Evolutionary conservation across 2,113 vertebrate genomes (phyloP).

Genomic region (Anguilla rostrata): DNA sequence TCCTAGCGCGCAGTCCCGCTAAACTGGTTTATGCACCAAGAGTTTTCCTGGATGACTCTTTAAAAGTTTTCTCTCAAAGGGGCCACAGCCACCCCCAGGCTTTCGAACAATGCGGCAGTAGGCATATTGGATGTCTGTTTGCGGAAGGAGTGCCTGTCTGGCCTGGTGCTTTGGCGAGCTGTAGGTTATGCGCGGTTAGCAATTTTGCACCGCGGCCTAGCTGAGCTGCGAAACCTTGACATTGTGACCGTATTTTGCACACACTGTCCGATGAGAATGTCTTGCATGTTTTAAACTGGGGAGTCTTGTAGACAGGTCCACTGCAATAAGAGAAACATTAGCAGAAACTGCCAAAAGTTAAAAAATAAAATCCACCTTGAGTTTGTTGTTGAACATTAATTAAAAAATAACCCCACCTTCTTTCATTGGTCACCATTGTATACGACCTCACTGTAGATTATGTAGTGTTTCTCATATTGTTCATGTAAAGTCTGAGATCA

Average conservation of each 20-base stretch:
- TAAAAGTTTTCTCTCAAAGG: background rate
- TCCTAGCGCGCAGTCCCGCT: background rate
- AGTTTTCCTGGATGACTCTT: background rate
- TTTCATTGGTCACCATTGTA: too few species aligned
- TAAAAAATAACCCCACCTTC: too few species aligned
- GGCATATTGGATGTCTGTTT: background rate
- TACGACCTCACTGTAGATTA: background rate
- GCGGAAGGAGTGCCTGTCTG: background rate
- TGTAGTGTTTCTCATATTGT: background rate
- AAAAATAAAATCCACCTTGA: background rate
- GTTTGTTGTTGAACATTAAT: too few species aligned
- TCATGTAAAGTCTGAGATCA: too few species aligned
- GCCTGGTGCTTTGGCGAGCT: background rate
- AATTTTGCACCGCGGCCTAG: too few species aligned
- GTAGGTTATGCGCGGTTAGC: background rate
- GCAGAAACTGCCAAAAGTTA: background rate
- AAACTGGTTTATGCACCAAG: background rate
- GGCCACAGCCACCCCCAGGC: background rate
- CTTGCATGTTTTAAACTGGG: too few species aligned
- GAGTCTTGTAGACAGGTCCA: too few species aligned
- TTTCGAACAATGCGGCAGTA: background rate
- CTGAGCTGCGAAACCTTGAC: too few species aligned
- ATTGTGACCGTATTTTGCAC: too few species aligned
- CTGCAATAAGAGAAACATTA: too few species aligned
- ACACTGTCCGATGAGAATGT: too few species aligned